A percentile compares a stretch with the other conserved stretches of the same genome.
phyloP scores from a whole-genome alignment of 92 coral and sea anemone genomes.

The Phenganax stokvisi region DNA sequence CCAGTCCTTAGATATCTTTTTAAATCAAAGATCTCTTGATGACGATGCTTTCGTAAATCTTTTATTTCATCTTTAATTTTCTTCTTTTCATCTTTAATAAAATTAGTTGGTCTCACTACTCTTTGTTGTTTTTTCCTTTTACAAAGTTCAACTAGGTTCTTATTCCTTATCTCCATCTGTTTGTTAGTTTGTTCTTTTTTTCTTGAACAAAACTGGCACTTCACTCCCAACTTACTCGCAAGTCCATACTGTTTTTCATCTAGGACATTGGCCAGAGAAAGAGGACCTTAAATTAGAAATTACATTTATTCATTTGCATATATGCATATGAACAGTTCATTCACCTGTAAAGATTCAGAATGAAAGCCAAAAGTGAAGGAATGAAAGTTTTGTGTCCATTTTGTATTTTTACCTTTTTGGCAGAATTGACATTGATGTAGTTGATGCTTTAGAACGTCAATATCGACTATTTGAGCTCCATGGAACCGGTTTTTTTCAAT shows the following conservation, averaged over 20 bases:
- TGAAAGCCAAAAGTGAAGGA: not conserved
- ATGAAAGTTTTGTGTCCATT: not conserved
- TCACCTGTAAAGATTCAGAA: not conserved
- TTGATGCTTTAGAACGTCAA: not conserved
- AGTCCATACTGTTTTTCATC: constrained; percentile 12
- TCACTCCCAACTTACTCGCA: not conserved
- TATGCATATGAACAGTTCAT: not conserved
- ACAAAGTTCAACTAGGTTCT: too few species aligned
- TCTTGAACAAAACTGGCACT: constrained; percentile 43
- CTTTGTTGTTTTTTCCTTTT: too few species aligned
- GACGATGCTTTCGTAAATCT: too few species aligned
- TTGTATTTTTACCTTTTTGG: constrained; percentile 3
- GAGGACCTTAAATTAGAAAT: constrained; percentile 1
- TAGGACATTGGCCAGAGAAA: constrained; percentile 5
- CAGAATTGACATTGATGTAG: constrained; percentile 7
- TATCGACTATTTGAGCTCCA: constrained; percentile 16
- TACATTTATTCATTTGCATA: not conserved
- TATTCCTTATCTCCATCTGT: too few species aligned
- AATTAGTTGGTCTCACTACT: too few species aligned
- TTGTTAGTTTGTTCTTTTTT: not conserved
- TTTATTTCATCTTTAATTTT: too few species aligned
- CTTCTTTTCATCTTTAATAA: too few species aligned
- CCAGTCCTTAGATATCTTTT: too few species aligned
- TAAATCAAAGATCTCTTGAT: too few species aligned
- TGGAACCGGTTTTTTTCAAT: not conserved